These are phyloP conservation scores for Clinocottus analis DNA, from an alignment of 2,113 vertebrate species.

Conservation along the genomic window DNA sequence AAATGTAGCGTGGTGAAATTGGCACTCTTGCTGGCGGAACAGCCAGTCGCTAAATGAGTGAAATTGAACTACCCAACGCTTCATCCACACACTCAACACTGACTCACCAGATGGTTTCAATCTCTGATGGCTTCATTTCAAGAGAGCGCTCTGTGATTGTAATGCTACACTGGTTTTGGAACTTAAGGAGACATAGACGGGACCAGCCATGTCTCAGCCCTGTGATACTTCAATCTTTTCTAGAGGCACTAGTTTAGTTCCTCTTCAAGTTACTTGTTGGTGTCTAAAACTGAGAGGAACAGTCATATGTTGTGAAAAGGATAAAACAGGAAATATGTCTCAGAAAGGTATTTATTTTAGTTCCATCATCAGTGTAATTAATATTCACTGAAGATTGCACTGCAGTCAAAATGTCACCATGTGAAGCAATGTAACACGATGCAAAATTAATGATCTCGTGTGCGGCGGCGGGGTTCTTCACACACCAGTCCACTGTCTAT, in stretches of 20 bases:
- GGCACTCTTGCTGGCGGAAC: too few species aligned
- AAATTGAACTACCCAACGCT: too few species aligned
- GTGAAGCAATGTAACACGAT: conserved; percentile 14
- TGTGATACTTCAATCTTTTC: too few species aligned
- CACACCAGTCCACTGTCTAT: background rate
- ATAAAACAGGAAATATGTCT: background rate
- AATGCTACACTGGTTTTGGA: background rate
- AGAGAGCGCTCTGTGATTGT: background rate
- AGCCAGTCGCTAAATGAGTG: too few species aligned
- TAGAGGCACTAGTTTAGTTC: too few species aligned
- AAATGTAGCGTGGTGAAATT: too few species aligned
- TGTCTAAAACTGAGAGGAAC: too few species aligned
- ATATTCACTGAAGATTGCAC: background rate
- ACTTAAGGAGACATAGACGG: background rate
- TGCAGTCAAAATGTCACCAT: conserved; percentile 7
- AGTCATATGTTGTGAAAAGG: background rate
- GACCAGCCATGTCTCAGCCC: too few species aligned
- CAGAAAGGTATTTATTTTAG: background rate
- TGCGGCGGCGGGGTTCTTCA: background rate
- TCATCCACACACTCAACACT: too few species aligned
- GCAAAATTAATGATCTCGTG: conserved; percentile 7
- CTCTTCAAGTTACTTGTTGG: background rate
- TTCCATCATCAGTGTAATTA: background rate
- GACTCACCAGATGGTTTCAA: too few species aligned
- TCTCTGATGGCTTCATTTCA: too few species aligned